Evolutionary conservation across 2,888 invertebrate genomes (phyloP), one percentile per base, ranked within the genome.

Genomic region (Zygaena filipendulae): DNA sequence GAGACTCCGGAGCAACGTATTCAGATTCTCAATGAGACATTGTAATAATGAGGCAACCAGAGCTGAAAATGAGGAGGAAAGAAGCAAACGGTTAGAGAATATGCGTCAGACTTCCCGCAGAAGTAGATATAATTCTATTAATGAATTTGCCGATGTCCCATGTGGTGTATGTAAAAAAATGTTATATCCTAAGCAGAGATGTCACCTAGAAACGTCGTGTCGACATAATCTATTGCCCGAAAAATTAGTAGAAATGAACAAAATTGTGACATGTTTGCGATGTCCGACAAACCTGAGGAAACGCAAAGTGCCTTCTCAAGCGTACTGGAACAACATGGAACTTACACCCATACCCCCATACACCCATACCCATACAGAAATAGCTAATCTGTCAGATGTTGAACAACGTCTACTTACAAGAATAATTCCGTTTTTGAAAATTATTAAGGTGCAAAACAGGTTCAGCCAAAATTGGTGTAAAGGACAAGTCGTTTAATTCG

Each of bases 391-490:
- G 16, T 26, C 23, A 3, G 19, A 25, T 3, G 10, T 31, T 23
- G 31, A 29, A 19, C n/a, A 30, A 21, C 16, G 20, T 12, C 23
- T 34, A 25, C 27, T 41, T 13, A 20, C 25, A 6, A 20, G 42
- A 5, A 26, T 45, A 16, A 16, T 29, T 8, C 40, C 39, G 8
- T 47, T 48, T 40, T n/a, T 48, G 10, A 45, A 47, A 30, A 47
- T 48, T 14, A 29, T 47, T 19, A 38, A 38, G 27, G 9, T 47
- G 8, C 20, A 41, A 13, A 45, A 46, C 21, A 33, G 45, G 6
- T 48, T 45, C 20, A 39, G 42, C 21, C 43, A 48, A 36, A 28
- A 43, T 42, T 47, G 43, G 46, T 30, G 38, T 24, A 32, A 30
- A 18, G 38, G 43, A 2, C 44, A 45, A 29, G 42, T 42, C 1